phyloP scores from a whole-genome alignment of 2,797 vertebrate species.

The Hypotaenidia okinawae region DNA sequence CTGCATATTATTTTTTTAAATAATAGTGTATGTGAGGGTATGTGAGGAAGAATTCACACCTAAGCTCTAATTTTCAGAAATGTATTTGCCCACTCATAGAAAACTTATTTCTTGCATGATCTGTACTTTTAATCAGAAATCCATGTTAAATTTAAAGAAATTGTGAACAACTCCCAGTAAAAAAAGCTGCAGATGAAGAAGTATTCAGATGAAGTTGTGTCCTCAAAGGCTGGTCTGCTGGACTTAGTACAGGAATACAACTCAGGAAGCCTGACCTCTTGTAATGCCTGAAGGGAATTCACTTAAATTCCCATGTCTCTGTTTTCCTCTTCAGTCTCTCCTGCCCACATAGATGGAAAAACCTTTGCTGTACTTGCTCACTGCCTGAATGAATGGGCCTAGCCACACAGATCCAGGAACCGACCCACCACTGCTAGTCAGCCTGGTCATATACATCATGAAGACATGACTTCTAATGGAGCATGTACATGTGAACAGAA shows the following conservation, averaged over 20 bases:
- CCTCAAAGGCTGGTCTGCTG: not conserved
- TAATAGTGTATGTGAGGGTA: not conserved
- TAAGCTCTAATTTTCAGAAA: not conserved
- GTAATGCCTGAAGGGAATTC: not conserved
- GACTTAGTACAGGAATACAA: not conserved
- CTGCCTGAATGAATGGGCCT: not conserved
- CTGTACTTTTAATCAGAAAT: not conserved
- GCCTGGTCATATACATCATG: not conserved
- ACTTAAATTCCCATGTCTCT: not conserved
- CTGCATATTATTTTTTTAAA: not conserved
- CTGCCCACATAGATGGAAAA: not conserved
- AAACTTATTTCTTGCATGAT: not conserved
- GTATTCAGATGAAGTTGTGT: not conserved
- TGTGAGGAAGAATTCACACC: not conserved
- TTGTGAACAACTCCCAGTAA: not conserved
- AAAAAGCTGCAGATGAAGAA: not conserved
- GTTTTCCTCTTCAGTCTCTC: not conserved
- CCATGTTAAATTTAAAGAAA: not conserved
- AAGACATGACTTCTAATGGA: not conserved
- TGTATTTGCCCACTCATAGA: not conserved
- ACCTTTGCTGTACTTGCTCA: not conserved
- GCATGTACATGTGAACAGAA: not conserved
- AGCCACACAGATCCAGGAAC: not conserved
- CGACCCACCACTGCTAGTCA: not conserved
- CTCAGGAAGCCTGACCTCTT: not conserved